These are phyloP conservation scores for Eilema griseolum DNA, from an alignment of 2,888 invertebrate species.

Conservation along the genomic window DNA sequence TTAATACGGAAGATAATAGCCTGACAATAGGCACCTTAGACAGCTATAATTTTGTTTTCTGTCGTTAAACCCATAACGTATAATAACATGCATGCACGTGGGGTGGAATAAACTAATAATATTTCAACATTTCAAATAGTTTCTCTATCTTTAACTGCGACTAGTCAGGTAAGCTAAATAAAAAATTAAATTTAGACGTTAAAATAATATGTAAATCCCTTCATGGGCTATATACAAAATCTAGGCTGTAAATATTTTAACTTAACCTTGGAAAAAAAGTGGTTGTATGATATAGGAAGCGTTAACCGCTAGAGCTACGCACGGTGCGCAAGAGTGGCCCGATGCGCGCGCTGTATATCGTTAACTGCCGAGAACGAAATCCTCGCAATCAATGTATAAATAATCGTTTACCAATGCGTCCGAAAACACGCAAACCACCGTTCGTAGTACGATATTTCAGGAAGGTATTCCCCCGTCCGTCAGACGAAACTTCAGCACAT, in stretches of 20 bases:
- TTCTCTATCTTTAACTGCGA: no score
- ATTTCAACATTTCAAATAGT: background rate
- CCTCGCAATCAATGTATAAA: constrained; percentile 84
- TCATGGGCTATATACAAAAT: background rate
- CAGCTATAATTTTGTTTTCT: constrained; percentile 8
- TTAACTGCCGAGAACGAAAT: constrained; percentile 63
- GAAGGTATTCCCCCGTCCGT: constrained; percentile 87
- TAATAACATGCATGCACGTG: background rate
- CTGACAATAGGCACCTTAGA: background rate
- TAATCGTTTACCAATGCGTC: constrained; percentile 87
- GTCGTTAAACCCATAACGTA: background rate
- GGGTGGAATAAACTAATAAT: background rate
- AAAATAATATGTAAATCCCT: background rate
- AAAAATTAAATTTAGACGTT: no score
- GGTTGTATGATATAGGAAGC: constrained; percentile 18
- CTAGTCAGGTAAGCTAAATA: no score
- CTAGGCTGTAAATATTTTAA: background rate
- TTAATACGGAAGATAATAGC: background rate
- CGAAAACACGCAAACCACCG: constrained; percentile 85
- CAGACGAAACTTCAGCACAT: constrained; percentile 87
- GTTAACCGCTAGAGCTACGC: constrained; percentile 46
- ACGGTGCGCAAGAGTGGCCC: constrained; percentile 37
- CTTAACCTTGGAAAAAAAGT: background rate
- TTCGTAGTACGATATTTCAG: constrained; percentile 87
- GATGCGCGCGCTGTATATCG: constrained; percentile 51